Percentiles rank a stretch among this genome's conserved stretches.
Evolutionary conservation across 2,113 vertebrate species (phyloP).

Genomic region (Sardina pilchardus): DNA sequence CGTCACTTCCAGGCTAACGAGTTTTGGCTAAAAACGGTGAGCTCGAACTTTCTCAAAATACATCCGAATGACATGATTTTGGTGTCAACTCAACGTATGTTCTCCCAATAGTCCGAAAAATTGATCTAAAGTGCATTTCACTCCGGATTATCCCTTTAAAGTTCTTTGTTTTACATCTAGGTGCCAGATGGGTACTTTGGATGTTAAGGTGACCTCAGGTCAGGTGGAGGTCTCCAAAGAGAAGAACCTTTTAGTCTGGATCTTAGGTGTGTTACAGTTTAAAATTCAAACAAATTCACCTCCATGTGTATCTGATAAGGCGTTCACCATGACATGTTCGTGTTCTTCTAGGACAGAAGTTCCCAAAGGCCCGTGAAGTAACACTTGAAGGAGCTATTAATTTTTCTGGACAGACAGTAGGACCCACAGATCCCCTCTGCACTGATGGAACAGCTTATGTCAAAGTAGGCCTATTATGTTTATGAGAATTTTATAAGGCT

Average conservation of each 20-base stretch:
- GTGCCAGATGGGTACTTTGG: constrained; percentile 78
- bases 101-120: too few species aligned
- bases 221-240: constrained; percentile 87
- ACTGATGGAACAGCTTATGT: constrained; percentile 84
- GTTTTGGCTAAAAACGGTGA: too few species aligned
- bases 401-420: constrained; percentile 73
- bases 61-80: too few species aligned
- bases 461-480: constrained; percentile 76
- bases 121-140: too few species aligned
- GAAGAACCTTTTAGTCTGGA: constrained; percentile 87
- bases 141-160: too few species aligned
- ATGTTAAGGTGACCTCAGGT: constrained; percentile 84
- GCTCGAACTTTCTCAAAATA: too few species aligned
- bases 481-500: background rate
- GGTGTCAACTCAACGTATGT: too few species aligned
- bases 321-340: background rate
- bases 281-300: too few species aligned
- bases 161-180: constrained; percentile 59
- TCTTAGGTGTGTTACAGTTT: constrained; percentile 73
- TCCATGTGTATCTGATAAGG: too few species aligned
- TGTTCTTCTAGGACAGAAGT: constrained; percentile 84
- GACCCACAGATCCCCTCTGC: constrained; percentile 81
- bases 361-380: constrained; percentile 87
- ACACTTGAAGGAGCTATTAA: constrained; percentile 79
- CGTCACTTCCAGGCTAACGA: too few species aligned